Conservation (phyloP, 2,888 invertebrate genomes). For the Nephrotoma flavescens region DNA sequence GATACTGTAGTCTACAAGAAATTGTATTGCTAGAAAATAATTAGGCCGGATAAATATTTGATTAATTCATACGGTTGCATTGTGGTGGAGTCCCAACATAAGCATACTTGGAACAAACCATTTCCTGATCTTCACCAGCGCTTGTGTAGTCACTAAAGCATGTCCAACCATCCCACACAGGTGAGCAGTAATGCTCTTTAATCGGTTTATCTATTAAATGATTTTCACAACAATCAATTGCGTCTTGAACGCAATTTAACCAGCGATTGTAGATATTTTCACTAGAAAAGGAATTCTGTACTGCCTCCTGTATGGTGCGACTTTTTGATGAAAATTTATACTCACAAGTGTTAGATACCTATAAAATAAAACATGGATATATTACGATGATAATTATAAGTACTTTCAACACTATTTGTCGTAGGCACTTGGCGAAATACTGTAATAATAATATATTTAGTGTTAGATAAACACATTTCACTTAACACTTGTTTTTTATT, state of each 20-base stretch:
- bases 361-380: conserved; percentile 11
- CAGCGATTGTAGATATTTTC: conserved; percentile 11
- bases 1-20: conserved; percentile 37
- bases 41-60: background rate
- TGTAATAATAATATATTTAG: no score
- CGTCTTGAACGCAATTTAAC: conserved; percentile 15
- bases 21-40: background rate
- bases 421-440: no score
- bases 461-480: conserved; percentile 3
- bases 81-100: conserved; percentile 39
- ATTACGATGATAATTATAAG: background rate
- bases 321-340: background rate
- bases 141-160: conserved; percentile 37
- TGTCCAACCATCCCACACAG: conserved; percentile 49
- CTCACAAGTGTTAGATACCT: background rate
- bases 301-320: conserved; percentile 6
- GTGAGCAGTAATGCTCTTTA: conserved; percentile 31
- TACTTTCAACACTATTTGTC: no score
- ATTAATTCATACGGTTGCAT: conserved; percentile 38
- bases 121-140: conserved; percentile 28
- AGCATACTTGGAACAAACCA: conserved; percentile 42
- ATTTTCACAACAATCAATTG: conserved; percentile 13
- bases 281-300: conserved; percentile 13
- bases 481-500: background rate
- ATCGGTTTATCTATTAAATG: background rate